A percentile compares a stretch with the other conserved stretches of the same genome.
Conservation (phyloP, 23 tunicate genomes). For the Halocynthia aurantium region DNA sequence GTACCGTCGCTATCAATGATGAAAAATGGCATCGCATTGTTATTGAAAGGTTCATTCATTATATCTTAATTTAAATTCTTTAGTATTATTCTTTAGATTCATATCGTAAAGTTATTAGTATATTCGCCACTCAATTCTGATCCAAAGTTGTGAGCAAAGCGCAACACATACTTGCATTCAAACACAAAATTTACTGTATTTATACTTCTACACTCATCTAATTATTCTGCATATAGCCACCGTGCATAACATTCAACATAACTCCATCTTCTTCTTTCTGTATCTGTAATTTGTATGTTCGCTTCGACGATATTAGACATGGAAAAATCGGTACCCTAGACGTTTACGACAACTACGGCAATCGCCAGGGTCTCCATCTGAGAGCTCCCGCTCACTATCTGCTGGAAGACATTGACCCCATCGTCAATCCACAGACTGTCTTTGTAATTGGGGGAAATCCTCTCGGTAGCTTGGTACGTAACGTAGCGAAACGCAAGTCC, state of each 20-base stretch:
- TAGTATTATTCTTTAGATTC: too few relatives aligned
- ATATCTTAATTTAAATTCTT: not conserved
- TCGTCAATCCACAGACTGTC: not conserved
- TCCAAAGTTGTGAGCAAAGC: too few relatives aligned
- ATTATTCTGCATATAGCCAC: too few relatives aligned
- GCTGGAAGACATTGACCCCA: not conserved
- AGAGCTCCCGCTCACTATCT: not conserved
- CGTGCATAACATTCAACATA: too few relatives aligned
- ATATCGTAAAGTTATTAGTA: too few relatives aligned
- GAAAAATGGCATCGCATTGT: slow-evolving; percentile 48
- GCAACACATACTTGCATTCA: too few relatives aligned
- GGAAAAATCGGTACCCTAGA: not conserved
- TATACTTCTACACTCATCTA: not conserved
- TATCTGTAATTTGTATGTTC: not conserved
- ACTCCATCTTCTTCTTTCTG: too few relatives aligned
- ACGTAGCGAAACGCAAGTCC: too few relatives aligned
- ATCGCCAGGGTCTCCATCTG: not conserved
- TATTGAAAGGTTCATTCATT: slow-evolving; percentile 38
- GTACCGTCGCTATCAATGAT: slow-evolving; percentile 31
- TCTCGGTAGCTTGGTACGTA: not conserved
- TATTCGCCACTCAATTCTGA: too few relatives aligned
- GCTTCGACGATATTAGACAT: not conserved
- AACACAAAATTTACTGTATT: not conserved
- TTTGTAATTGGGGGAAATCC: slow-evolving; percentile 8
- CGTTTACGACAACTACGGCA: not conserved